Evolutionary conservation across 2,797 vertebrate genomes (phyloP).

Genomic region (Leptatherina wallacei): DNA sequence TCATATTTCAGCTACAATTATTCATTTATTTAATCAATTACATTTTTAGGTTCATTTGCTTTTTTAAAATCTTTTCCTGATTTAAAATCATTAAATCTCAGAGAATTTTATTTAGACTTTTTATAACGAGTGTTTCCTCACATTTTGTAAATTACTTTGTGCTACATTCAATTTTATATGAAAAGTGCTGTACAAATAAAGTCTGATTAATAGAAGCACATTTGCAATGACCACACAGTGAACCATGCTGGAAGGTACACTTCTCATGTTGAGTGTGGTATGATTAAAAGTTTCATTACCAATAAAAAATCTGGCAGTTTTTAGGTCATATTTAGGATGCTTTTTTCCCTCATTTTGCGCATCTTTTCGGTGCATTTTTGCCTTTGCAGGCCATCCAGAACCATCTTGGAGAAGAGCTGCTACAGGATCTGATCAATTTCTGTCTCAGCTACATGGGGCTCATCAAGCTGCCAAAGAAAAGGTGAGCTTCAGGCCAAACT

Average conservation of each 20-base stretch:
- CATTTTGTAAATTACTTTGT: too few relatives aligned
- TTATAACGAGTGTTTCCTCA: too few relatives aligned
- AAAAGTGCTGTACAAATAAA: too few relatives aligned
- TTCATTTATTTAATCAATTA: too few relatives aligned
- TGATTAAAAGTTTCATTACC: not conserved
- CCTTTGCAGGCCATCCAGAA: slow-evolving; percentile 92
- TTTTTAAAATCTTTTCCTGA: too few relatives aligned
- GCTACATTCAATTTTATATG: too few relatives aligned
- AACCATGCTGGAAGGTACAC: not conserved
- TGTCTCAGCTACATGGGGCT: slow-evolving; percentile 96
- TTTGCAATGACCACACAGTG: not conserved
- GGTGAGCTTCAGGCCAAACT: slow-evolving; percentile 74
- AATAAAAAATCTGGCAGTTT: not conserved
- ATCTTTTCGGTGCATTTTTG: not conserved
- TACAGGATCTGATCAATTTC: slow-evolving; percentile 98
- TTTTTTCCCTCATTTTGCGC: not conserved
- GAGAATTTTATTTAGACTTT: too few relatives aligned
- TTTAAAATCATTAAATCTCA: too few relatives aligned
- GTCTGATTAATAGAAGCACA: not conserved
- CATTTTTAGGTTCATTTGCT: too few relatives aligned
- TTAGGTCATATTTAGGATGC: not conserved
- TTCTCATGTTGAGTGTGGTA: not conserved
- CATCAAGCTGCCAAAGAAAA: slow-evolving; percentile 96
- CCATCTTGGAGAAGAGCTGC: slow-evolving; percentile 93
- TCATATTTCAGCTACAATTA: not conserved